Conservation (phyloP, 2,888 invertebrate genomes). For the Eucriotettix oculatus region DNA sequence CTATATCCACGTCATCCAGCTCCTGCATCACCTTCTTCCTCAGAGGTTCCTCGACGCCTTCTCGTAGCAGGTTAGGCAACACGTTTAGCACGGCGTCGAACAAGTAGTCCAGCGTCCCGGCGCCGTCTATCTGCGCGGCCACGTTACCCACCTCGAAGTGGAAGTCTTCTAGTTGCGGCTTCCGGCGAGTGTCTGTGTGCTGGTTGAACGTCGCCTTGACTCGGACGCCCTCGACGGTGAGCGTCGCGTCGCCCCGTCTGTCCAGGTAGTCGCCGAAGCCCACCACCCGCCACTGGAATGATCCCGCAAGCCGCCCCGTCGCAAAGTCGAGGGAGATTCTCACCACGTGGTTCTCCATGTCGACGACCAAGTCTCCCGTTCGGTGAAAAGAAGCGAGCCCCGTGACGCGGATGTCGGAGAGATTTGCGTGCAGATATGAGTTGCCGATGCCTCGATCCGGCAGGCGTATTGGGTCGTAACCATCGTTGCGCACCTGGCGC, state of each 20-base stretch:
- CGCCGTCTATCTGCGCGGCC: background rate
- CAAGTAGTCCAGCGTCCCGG: background rate
- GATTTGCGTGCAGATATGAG: background rate
- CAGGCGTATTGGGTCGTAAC: background rate
- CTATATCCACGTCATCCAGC: background rate
- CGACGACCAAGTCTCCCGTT: background rate
- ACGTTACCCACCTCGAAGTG: background rate
- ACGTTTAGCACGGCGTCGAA: background rate
- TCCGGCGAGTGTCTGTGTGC: background rate
- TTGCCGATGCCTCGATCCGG: background rate
- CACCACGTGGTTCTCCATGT: background rate
- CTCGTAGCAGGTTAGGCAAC: background rate
- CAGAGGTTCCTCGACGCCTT: background rate
- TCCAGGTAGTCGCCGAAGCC: background rate
- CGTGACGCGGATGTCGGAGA: background rate
- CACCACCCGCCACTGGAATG: background rate
- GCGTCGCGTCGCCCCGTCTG: background rate
- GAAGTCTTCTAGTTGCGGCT: background rate
- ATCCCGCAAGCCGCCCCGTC: background rate
- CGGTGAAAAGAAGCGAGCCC: background rate
- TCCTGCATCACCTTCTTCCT: background rate
- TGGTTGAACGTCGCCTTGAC: background rate
- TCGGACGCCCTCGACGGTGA: background rate
- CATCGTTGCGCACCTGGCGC: background rate
- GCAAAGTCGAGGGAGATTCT: background rate